Base-by-base conservation (phyloP, 30 jellyfish, hydroid and myxozoan genomes). In the Morbakka virulenta region DNA sequence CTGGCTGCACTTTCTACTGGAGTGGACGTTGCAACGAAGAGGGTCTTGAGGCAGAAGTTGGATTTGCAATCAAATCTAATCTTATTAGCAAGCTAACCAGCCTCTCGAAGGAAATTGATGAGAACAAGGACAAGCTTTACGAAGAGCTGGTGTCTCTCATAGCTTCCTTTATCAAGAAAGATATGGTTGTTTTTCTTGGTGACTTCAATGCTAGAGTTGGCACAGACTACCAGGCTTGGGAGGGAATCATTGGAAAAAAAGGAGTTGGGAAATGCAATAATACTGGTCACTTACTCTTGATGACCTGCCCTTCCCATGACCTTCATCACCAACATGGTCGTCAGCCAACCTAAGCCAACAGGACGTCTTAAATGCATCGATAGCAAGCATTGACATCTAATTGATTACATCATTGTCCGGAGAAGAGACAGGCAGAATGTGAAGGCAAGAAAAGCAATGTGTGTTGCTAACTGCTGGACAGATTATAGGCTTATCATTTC, bases 241-340 rank as follows among this genome's bases (percentile, higher is more conserved):
- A n/a, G n/a, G n/a, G n/a, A n/a, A n/a, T n/a, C n/a, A n/a, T n/a
- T 6, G 88, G 88, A 1, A 32, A 62, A 29, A 4, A 28, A 32
- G 85, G 85, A 17, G 72, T 25, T 9, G 84, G 88, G 1, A 57
- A 33, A 4, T n/a, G 47, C 72, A 63, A 61, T 49, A 32, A 36
- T 69, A 76, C 62, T 25, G 85, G 84, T 6, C 84, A 28, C 9
- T 32, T 12, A 69, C 64, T 35, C 88, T n/a, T 57, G 13, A 52
- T 27, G 26, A 2, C 28, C 69, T 61, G 88, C 35, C 71, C 72
- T 1, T 69, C 32, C 70, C 62, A 12, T 21, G 67, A 65, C 53
- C 89, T 78, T 9, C 14, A 41, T 78, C 31, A 78, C 85, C 2
- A 34, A 78, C 83, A 63, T 61, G 2, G 2, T 64, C 74, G 64